Evolutionary conservation across 2,113 vertebrate genomes (phyloP).

Genomic region (Brachyhypopomus occidentalis): DNA sequence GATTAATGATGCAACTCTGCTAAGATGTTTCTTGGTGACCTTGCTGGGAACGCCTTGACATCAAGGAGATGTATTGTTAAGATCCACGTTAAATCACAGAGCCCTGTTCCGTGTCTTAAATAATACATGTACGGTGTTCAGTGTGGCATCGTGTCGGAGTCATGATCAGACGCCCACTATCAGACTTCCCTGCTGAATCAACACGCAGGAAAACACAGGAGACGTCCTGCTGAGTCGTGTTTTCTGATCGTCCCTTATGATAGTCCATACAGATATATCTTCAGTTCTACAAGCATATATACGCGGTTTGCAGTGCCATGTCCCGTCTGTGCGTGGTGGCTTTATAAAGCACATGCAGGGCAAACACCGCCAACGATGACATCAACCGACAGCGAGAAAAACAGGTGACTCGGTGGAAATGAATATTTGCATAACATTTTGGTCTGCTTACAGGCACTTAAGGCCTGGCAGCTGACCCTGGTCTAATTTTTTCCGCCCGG

Average conservation of each 20-base stretch:
- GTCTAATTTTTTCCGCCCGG: constrained; percentile 25
- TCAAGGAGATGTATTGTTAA: constrained; percentile 5
- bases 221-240: neutral
- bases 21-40: constrained; percentile 33
- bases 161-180: neutral
- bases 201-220: neutral
- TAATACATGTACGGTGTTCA: neutral
- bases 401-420: constrained; percentile 43
- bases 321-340: neutral
- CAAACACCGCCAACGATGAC: constrained; percentile 34
- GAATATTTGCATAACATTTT: constrained; percentile 43
- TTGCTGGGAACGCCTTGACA: constrained; percentile 23
- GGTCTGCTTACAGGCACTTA: constrained; percentile 26
- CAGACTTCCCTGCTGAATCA: neutral
- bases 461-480: constrained; percentile 24
- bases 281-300: neutral
- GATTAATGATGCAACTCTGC: constrained; percentile 29
- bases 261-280: neutral
- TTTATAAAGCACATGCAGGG: constrained; percentile 24
- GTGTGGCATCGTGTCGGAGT: neutral
- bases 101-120: neutral
- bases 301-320: constrained; percentile 1
- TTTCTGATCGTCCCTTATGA: neutral
- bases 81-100: constrained; percentile 40
- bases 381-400: constrained; percentile 33